phyloP scores from a whole-genome alignment of 2,797 vertebrate genomes.

The Esox lucius region DNA sequence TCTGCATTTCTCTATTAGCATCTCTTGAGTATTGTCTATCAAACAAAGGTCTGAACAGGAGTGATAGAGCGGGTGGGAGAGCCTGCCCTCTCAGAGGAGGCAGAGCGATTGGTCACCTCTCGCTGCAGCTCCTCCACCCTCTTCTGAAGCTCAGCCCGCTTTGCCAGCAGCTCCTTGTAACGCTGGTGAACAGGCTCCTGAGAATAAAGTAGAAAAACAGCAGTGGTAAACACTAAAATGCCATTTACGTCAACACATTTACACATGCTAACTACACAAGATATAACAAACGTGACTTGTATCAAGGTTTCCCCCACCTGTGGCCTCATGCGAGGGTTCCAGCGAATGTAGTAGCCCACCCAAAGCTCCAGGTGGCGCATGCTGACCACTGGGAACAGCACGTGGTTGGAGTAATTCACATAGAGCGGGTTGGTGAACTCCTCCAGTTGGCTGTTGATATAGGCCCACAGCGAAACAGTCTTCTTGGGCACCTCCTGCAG shows the following conservation, averaged over 20 bases:
- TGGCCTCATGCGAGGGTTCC: slow-evolving; percentile 96
- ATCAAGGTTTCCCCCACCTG: slow-evolving; percentile 74
- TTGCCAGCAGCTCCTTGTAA: slow-evolving; percentile 92
- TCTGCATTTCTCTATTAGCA: neutral
- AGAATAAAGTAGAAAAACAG: slow-evolving; percentile 6
- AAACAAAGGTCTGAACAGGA: slow-evolving; percentile 92
- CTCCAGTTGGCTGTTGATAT: slow-evolving; percentile 93
- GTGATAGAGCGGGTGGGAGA: slow-evolving; percentile 88
- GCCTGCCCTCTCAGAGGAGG: slow-evolving; percentile 82
- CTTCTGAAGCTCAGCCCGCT: slow-evolving; percentile 91
- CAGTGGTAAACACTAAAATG: neutral
- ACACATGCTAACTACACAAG: neutral
- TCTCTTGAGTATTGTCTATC: slow-evolving; percentile 37
- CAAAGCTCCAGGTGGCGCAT: slow-evolving; percentile 97
- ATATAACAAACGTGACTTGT: neutral
- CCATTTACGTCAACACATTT: neutral
- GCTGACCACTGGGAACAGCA: slow-evolving; percentile 94
- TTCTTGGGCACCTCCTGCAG: slow-evolving; percentile 87
- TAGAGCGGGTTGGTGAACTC: slow-evolving; percentile 95
- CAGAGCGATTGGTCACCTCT: slow-evolving; percentile 87
- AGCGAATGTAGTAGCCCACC: slow-evolving; percentile 96
- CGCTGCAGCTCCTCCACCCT: slow-evolving; percentile 93
- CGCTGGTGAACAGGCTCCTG: slow-evolving; percentile 93
- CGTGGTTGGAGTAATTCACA: slow-evolving; percentile 91
- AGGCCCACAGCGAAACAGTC: slow-evolving; percentile 95